phyloP scores from a whole-genome alignment of 1,140 invertebrate species.

The silkworm (Bombyx mori) region DNA sequence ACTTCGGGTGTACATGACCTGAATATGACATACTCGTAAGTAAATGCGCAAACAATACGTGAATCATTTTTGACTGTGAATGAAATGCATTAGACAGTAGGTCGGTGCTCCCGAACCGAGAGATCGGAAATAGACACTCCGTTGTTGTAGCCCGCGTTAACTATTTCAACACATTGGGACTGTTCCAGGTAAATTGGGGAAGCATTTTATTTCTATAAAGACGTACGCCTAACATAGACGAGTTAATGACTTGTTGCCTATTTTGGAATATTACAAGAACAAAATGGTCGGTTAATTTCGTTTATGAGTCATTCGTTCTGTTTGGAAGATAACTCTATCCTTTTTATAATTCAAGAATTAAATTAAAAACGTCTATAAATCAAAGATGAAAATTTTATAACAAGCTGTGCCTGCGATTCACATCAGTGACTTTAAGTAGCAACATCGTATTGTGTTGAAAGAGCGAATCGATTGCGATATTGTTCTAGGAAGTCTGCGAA shows the following conservation, averaged over 20 bases:
- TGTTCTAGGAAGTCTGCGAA: conserved; percentile 26
- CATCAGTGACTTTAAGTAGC: too few species aligned
- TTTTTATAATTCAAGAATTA: too few species aligned
- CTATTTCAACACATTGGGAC: conserved; percentile 19
- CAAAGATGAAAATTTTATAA: too few species aligned
- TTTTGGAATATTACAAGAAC: too few species aligned
- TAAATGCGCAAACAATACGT: conserved; percentile 37
- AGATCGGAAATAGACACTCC: conserved; percentile 29
- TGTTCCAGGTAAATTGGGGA: conserved; percentile 17
- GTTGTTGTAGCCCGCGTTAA: conserved; percentile 27
- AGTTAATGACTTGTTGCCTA: too few species aligned
- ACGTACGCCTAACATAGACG: too few species aligned
- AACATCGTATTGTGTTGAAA: conserved; percentile 14
- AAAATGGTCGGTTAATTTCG: too few species aligned
- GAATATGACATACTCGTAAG: conserved; percentile 20
- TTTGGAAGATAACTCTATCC: too few species aligned
- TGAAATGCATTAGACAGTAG: conserved; percentile 37
- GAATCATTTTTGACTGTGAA: conserved; percentile 43
- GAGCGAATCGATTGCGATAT: conserved; percentile 28
- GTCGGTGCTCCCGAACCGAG: conserved; percentile 33
- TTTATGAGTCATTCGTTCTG: too few species aligned
- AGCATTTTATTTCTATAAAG: conserved; percentile 1
- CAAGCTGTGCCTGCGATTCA: too few species aligned
- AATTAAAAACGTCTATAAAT: too few species aligned
- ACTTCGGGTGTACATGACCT: conserved; percentile 16